A percentile compares a stretch with the other conserved stretches of the same genome.
These are phyloP conservation scores for Syngnathus rostellatus DNA, from an alignment of 2,797 vertebrate species.

Conservation along the genomic window DNA sequence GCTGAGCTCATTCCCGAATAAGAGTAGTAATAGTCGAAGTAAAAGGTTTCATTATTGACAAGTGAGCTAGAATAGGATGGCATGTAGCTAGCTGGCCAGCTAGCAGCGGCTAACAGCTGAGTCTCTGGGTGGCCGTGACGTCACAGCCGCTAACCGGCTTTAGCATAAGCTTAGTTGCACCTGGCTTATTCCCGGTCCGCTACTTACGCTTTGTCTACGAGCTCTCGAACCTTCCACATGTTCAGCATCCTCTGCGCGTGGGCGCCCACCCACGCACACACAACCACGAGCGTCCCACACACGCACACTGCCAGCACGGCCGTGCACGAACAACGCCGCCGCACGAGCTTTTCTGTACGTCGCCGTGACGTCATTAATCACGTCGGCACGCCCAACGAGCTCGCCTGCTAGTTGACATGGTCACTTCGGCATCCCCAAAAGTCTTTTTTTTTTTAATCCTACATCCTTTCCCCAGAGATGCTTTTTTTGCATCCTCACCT, in stretches of 20 bases:
- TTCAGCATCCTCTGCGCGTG: constrained; percentile 75
- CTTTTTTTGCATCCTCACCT: no score
- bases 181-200: constrained; percentile 15
- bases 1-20: background rate
- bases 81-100: constrained; percentile 45
- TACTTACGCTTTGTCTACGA: constrained; percentile 99
- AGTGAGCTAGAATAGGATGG: constrained; percentile 4
- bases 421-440: no score
- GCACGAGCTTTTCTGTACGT: constrained; percentile 65
- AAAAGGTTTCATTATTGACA: constrained; percentile 20
- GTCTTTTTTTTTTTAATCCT: background rate
- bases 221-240: constrained; percentile 97
- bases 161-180: constrained; percentile 12
- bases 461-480: no score
- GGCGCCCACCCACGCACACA: background rate
- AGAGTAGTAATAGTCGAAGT: no score
- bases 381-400: no score
- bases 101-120: constrained; percentile 51
- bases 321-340: constrained; percentile 10
- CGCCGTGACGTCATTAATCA: constrained; percentile 64
- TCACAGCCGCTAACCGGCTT: constrained; percentile 45
- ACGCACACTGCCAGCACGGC: background rate
- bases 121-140: constrained; percentile 51
- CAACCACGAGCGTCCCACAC: background rate
- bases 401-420: no score